Base-by-base conservation (phyloP, 2,888 invertebrate genomes). In the Netelia melanura region DNA sequence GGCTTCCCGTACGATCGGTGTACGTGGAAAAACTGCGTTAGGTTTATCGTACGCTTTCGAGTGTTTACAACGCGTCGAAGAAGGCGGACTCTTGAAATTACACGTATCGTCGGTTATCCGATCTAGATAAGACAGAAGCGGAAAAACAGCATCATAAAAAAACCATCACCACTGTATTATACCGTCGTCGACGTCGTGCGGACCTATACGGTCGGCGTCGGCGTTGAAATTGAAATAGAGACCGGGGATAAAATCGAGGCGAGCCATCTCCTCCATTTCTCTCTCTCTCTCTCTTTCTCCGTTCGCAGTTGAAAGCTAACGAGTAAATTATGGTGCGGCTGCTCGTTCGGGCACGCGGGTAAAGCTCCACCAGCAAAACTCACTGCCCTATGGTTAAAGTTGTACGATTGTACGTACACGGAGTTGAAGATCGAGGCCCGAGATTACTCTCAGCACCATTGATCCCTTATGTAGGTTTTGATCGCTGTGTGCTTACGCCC, bases 301-400 rank as follows among this genome's bases (percentile, higher is more conserved):
- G 48, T 58, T 58, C 62, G 72, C 64, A 38, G 67, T 86, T 52
- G 88, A 77, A 84, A 88, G 87, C 90, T 93, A 93, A 93, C 93
- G 91, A 93, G 92, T 91, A 92, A 93, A 93, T 93, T 93, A 92
- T 91, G 90, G 93, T 91, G 92, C 89, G 90, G 91, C 89, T 89
- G 90, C 89, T 89, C 87, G 89, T 70, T 88, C 88, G 86, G 86
- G 88, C 90, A 87, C 87, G 87, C 75, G 75, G 76, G n/a, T 44
- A 75, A 71, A 74, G 82, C 77, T 80, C 43, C 85, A 75, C 43
- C 75, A 56, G 75, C 58, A 75, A 70, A 76, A 83, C 75, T 76
- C 71, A 70, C 67, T 70, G 64, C 79, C 74, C 74, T 71, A 83
- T 84, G 70, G 23, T 61, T 61, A 70, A 61, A 77, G 65, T 61